Conservation (phyloP, 2,797 vertebrate genomes). For the Thamnophis elegans region DNA sequence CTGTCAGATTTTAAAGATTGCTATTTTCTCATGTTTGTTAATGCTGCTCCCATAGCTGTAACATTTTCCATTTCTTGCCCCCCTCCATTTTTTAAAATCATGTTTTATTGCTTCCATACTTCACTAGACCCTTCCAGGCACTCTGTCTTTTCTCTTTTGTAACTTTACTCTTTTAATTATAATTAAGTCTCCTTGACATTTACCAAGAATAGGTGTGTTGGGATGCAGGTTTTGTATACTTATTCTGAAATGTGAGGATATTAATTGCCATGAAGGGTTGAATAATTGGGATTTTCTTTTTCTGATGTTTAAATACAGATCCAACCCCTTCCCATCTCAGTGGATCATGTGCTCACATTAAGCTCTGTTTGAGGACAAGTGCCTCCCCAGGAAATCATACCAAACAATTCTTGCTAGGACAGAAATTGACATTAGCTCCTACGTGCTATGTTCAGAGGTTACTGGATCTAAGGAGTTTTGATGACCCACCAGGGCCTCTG, state of each 20-base stretch:
- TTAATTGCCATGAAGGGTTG: not conserved
- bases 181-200: not conserved
- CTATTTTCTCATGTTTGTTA: not conserved
- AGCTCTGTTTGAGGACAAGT: not conserved
- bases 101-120: not conserved
- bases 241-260: constrained; percentile 45
- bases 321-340: not conserved
- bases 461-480: constrained; percentile 27
- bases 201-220: not conserved
- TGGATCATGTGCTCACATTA: not conserved
- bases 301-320: not conserved
- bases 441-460: constrained; percentile 30
- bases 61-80: not conserved
- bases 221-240: not conserved
- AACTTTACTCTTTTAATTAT: constrained; percentile 44
- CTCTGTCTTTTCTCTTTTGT: constrained; percentile 23
- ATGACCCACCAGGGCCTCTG: constrained; percentile 26
- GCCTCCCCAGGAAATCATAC: not conserved
- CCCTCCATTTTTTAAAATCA: not conserved
- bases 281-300: not conserved
- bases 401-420: rapidly evolving
- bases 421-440: constrained; percentile 19
- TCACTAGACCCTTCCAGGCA: not conserved
- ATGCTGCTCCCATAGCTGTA: not conserved
- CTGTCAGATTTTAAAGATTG: not conserved